These are phyloP conservation scores for Griposia aprilina DNA, from an alignment of 2,888 invertebrate species.

Conservation along the genomic window DNA sequence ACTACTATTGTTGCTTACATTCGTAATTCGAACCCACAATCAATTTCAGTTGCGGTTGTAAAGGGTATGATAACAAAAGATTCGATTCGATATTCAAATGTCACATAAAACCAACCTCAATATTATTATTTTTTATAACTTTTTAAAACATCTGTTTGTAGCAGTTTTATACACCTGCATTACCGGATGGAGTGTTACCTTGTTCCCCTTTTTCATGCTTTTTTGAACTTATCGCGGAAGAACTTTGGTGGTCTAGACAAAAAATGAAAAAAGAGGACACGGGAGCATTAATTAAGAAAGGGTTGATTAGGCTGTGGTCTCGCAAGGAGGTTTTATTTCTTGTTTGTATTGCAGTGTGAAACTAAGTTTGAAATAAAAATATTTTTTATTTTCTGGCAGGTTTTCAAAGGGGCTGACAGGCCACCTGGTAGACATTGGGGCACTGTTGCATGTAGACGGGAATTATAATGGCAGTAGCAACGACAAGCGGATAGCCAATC, in stretches of 20 bases:
- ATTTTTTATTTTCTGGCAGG: background rate
- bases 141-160: conserved; percentile 55
- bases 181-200: conserved; percentile 61
- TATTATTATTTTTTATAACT: conserved; percentile 13
- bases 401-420: background rate
- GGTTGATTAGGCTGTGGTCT: conserved; percentile 43
- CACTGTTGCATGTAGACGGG: no score
- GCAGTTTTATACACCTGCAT: conserved; percentile 57
- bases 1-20: background rate
- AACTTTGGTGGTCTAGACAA: conserved; percentile 64
- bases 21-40: conserved; percentile 41
- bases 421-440: background rate
- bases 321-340: conserved; percentile 16
- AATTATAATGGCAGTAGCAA: background rate
- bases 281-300: conserved; percentile 44
- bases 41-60: conserved; percentile 14
- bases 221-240: conserved; percentile 53
- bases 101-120: conserved; percentile 45
- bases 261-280: conserved; percentile 38
- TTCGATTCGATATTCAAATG: conserved; percentile 37
- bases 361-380: background rate
- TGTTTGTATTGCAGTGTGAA: background rate
- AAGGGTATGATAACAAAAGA: conserved; percentile 20
- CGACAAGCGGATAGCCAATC: background rate
- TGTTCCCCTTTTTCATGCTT: conserved; percentile 66